Base-by-base conservation (phyloP, 2,797 vertebrate genomes). In the Notoglanidium macrostoma region DNA sequence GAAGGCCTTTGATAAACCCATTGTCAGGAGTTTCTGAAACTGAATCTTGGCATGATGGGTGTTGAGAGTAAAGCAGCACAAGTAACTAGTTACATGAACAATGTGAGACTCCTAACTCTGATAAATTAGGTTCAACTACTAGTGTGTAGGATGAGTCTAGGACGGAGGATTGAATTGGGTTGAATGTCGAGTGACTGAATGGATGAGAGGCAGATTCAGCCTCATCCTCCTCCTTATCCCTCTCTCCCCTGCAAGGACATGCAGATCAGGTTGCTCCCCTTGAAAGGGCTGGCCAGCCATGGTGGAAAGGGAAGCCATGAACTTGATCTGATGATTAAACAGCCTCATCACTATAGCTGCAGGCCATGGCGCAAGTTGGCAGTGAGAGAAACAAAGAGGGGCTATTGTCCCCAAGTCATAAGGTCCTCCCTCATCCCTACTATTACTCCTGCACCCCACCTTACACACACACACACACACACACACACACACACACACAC, bases 241-340 rank as follows among this genome's bases (percentile, higher is more conserved):
- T 79, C 84, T 91, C 91, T 91, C 93, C 90, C 87, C 89, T 93
- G 90, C 92, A 92, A 92, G 91, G 91, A 94, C 92, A 91, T 88
- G 91, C 87, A 92, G 92, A 94, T 95, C 91, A 40, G 90, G 91
- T 95, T 95, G 91, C 90, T 89, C 86, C 89, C 90, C 93, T 95
- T 93, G 94, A 95, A 93, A 94, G 85, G 74, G 89, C 90, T 90
- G 90, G 92, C 90, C 85, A 90, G 92, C 92, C 84, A 88, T 87
- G 90, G 90, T 92, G 91, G 93, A 94, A 95, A 94, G 92, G 93
- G 91, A 94, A 94, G 92, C 91, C 90, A 92, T 93, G 94, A 95
- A 94, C 94, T 93, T 87, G 93, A 95, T 95, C 94, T 93, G 93
- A 94, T 92, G 92, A 95, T 95, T 95, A 94, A 94, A 95, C 91